Base-by-base conservation (phyloP, 53 echinoderm and acorn worm genomes). In the Holothuria scabra region DNA sequence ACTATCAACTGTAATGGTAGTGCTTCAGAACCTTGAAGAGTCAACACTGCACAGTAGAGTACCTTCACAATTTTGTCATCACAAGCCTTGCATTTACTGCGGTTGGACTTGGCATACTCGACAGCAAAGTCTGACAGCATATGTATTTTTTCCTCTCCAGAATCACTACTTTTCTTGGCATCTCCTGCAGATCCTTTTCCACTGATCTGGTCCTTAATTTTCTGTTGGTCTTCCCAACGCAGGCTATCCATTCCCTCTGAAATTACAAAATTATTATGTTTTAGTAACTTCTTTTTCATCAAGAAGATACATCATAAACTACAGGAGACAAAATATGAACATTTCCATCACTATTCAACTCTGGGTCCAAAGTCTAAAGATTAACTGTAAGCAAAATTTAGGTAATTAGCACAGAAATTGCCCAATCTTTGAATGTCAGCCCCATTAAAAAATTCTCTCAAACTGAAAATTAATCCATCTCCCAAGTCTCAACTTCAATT, bases 201-300 rank as follows among this genome's bases (percentile, higher is more conserved):
- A 2, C 59, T 41, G 31, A 93, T 76, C 34, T 87, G 65, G 28
- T 88, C 82, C 57, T 94, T 92, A 26, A 97, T 97, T 70, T 84
- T 87, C 79, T 94, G 86, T 52, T 97, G 97, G 72, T 97, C 94
- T 35, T 97, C 94, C 97, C 97, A 97, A 52, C 97, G 87, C 26
- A 97, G 24, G 20, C 83, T 78, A n/a, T 86, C 92, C 81, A 97
- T 85, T 44, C 94, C 94, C 37, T 86, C 97, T 97, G 87, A 13
- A 60, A 48, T n/a, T n/a, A 12, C 14, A 72, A 34, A 52, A 49
- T 52, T 52, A 52, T 6, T 48, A 10, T 52, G 52, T 52, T 4
- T 16, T 46, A n/a, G 65, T 23, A 52, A 52, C n/a, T 52, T 52
- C 18, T 52, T 52, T 12, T 52, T 14, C 4, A 52, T 16, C 52